These are phyloP conservation scores for Aplysina aerophoba DNA, from an alignment of 37 sponge, comb jelly and placozoan genomes.

Conservation along the genomic window DNA sequence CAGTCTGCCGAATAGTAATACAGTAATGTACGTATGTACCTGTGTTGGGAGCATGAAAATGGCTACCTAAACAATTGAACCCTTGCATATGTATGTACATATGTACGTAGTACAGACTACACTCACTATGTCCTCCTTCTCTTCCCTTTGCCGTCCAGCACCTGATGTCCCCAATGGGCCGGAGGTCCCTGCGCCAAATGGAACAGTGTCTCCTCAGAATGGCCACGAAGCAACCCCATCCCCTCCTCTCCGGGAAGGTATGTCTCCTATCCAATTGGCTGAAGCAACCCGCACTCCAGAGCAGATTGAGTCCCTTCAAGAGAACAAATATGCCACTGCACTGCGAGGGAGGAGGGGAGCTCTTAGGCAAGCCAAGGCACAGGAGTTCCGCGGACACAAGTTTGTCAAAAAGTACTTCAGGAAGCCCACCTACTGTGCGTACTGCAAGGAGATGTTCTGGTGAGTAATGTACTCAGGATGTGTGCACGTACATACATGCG, in stretches of 20 bases:
- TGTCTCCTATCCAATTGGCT: conserved; percentile 3
- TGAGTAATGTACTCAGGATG: conserved; percentile 5
- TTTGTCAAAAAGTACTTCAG: conserved; percentile 89
- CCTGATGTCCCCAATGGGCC: conserved; percentile 15
- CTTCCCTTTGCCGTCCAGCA: neutral
- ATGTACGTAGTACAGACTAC: neutral
- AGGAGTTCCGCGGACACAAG: conserved; percentile 82
- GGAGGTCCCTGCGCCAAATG: neutral
- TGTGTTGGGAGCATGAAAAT: neutral
- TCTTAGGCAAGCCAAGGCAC: conserved; percentile 36
- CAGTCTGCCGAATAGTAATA: no score
- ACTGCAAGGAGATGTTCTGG: conserved; percentile 93
- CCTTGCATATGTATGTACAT: neutral
- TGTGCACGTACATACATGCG: neutral
- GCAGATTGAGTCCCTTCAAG: conserved; percentile 44
- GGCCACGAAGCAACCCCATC: neutral
- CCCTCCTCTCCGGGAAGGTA: neutral
- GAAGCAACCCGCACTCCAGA: conserved; percentile 50
- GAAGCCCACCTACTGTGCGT: conserved; percentile 88
- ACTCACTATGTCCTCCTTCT: neutral
- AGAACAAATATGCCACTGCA: conserved; percentile 79
- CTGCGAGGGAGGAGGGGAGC: conserved; percentile 82
- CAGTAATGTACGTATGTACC: neutral
- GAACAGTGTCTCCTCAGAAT: neutral
- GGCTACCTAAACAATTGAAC: neutral